Percentiles rank a stretch among this genome's conserved stretches.
Evolutionary conservation across 2,888 invertebrate species (phyloP).

Genomic region (Coecobrya sp.): DNA sequence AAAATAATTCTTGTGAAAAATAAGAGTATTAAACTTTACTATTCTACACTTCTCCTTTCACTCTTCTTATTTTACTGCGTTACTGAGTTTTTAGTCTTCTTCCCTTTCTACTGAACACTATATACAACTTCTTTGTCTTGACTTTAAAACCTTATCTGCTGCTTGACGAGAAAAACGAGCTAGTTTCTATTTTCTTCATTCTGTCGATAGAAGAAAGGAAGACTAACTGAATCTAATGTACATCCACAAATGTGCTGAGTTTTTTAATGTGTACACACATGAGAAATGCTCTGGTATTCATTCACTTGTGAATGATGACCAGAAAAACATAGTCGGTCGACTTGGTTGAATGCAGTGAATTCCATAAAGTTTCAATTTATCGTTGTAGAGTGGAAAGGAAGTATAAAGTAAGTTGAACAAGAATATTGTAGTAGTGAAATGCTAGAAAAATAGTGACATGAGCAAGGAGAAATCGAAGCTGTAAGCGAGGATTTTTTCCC

Average conservation of each 20-base stretch:
- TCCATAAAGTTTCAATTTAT: neutral
- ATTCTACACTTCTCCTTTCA: slow-evolving; percentile 4
- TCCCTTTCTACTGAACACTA: neutral
- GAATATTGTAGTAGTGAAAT: neutral
- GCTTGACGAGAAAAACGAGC: neutral
- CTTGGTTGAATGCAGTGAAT: neutral
- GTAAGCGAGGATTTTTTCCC: slow-evolving; percentile 1
- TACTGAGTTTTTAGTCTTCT: neutral
- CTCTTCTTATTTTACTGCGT: neutral
- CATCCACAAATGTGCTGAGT: neutral
- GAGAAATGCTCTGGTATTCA: neutral
- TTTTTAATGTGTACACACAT: neutral
- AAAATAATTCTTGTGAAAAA: slow-evolving; percentile 11
- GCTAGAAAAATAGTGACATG: neutral
- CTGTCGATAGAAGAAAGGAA: neutral
- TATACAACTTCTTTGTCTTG: neutral
- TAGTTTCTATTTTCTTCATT: neutral
- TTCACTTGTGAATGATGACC: neutral
- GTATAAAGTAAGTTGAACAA: neutral
- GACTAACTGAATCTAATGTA: neutral
- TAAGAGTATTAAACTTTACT: slow-evolving; percentile 23
- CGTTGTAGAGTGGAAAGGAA: neutral
- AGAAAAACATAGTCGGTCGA: neutral
- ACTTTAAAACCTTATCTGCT: neutral
- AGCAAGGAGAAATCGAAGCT: neutral